Evolutionary conservation across 2,113 vertebrate species (phyloP).

Genomic region (Podarcis muralis): DNA sequence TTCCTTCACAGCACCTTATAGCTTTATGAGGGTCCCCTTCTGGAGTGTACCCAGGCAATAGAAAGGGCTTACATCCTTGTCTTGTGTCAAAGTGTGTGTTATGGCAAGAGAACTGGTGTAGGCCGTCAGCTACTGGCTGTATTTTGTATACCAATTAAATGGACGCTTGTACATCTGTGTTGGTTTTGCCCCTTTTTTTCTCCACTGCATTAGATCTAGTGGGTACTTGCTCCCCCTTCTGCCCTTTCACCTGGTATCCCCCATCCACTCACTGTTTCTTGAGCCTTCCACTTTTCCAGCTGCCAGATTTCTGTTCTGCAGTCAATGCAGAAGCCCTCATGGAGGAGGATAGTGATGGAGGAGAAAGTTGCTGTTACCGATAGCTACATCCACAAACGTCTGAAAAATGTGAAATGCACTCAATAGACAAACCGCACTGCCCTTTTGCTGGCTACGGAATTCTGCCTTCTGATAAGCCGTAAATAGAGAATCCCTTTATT

Average conservation of each 20-base stretch:
- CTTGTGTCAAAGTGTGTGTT: background rate
- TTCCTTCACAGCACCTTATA: too few species aligned
- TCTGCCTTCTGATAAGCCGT: background rate
- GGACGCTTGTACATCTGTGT: background rate
- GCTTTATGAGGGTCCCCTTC: background rate
- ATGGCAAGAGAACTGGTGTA: background rate
- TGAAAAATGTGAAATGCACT: background rate
- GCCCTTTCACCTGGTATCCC: background rate
- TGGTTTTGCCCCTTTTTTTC: background rate
- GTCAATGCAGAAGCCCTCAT: background rate
- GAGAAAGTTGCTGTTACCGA: background rate
- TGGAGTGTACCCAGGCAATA: too few species aligned
- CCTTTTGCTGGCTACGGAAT: background rate
- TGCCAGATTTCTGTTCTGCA: background rate
- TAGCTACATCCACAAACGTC: background rate
- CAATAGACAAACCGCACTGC: too few species aligned
- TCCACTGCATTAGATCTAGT: background rate
- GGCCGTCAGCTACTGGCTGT: background rate
- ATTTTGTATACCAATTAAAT: constrained; percentile 14
- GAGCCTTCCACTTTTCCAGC: background rate
- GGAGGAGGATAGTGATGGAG: background rate
- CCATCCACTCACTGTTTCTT: too few species aligned
- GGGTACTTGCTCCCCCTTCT: background rate
- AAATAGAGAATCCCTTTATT: too few species aligned
- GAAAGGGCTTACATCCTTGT: background rate